Conservation (phyloP, 1,140 invertebrate species). For the Lepidurus arcticus region DNA sequence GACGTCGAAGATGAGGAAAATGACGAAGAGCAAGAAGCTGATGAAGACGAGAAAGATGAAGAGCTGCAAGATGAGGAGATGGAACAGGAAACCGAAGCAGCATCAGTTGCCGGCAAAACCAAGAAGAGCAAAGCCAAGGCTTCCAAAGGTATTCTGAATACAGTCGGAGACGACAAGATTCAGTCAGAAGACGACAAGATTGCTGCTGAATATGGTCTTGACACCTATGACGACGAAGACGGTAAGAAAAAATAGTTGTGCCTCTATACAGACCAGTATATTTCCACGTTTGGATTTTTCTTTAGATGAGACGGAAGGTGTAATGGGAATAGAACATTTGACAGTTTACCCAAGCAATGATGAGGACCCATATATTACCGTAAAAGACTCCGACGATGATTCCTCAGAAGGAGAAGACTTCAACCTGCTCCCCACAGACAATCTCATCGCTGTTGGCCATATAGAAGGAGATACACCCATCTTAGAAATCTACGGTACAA, state of each 20-base stretch:
- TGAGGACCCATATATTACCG: slow-evolving; percentile 55
- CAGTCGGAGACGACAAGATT: neutral
- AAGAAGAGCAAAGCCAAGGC: slow-evolving; percentile 18
- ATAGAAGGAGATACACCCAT: slow-evolving; percentile 75
- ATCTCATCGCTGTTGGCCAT: slow-evolving; percentile 81
- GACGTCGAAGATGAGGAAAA: slow-evolving; percentile 42
- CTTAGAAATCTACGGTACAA: slow-evolving; percentile 78
- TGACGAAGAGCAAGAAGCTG: slow-evolving; percentile 45
- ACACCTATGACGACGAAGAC: slow-evolving; percentile 65
- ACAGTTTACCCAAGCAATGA: slow-evolving; percentile 50
- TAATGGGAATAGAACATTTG: slow-evolving; percentile 49
- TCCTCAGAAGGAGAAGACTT: slow-evolving; percentile 83
- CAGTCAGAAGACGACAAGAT: slow-evolving; percentile 37
- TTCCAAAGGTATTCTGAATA: neutral
- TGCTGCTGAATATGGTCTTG: slow-evolving; percentile 48
- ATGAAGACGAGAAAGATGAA: slow-evolving; percentile 69
- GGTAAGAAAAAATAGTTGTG: slow-evolving; percentile 38
- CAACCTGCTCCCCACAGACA: slow-evolving; percentile 80
- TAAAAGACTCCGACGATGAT: slow-evolving; percentile 52
- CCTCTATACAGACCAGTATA: neutral
- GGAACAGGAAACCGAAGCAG: slow-evolving; percentile 34
- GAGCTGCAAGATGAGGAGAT: slow-evolving; percentile 46
- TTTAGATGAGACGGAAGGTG: slow-evolving; percentile 41
- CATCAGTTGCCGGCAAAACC: slow-evolving; percentile 29
- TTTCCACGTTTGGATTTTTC: slow-evolving; percentile 13